Evolutionary conservation across 2,888 invertebrate species (phyloP).

Genomic region (Elmis aenea): DNA sequence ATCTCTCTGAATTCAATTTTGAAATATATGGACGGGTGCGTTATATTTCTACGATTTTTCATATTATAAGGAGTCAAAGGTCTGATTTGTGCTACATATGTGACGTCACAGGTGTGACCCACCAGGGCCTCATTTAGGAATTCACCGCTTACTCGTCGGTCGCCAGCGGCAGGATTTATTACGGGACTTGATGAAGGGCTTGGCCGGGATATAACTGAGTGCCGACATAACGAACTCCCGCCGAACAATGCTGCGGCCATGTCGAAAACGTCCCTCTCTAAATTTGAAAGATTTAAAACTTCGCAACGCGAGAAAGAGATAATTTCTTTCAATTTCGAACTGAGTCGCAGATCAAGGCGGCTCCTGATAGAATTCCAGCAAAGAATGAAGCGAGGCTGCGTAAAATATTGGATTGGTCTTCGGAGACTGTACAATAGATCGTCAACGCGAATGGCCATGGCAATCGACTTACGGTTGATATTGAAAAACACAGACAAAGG

Average conservation of each 20-base stretch:
- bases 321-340: conserved; percentile 28
- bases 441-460: conserved; percentile 32
- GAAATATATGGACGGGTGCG: too few species aligned
- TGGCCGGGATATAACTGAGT: conserved; percentile 18
- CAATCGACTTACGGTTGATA: conserved; percentile 36
- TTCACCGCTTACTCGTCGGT: conserved; percentile 25
- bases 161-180: conserved; percentile 26
- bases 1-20: too few species aligned
- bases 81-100: too few species aligned
- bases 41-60: too few species aligned
- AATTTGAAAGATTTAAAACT: conserved; percentile 21
- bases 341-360: conserved; percentile 13
- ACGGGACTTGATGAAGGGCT: conserved; percentile 21
- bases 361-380: conserved; percentile 27
- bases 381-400: conserved; percentile 29
- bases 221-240: conserved; percentile 18
- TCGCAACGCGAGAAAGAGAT: conserved; percentile 19
- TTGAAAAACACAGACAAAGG: conserved; percentile 39
- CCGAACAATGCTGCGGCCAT: conserved; percentile 17
- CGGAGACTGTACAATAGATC: conserved; percentile 32
- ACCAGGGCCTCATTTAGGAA: conserved; percentile 27
- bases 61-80: too few species aligned
- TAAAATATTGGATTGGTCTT: conserved; percentile 36
- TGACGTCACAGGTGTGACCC: conserved; percentile 29
- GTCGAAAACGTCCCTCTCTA: conserved; percentile 17